These are phyloP conservation scores for Cyprinella venusta DNA, from an alignment of 2,797 vertebrate genomes.

Conservation along the genomic window DNA sequence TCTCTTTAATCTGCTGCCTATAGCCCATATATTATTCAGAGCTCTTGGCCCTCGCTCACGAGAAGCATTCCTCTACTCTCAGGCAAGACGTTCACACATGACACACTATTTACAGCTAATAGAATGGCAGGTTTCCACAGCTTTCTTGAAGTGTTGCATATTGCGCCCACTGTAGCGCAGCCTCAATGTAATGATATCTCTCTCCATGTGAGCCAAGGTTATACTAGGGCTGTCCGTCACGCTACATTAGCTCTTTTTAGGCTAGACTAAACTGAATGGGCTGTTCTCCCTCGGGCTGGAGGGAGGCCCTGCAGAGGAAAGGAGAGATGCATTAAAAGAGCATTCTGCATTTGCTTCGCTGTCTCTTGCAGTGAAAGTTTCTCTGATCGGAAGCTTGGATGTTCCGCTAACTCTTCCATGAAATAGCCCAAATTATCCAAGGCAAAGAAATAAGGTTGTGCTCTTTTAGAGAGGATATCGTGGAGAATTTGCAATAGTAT, in stretches of 20 bases:
- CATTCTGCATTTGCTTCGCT: constrained; percentile 38
- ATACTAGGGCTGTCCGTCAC: constrained; percentile 49
- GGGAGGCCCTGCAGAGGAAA: constrained; percentile 49
- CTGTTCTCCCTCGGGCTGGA: constrained; percentile 41
- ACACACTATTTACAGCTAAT: constrained; percentile 33
- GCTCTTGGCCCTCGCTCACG: neutral
- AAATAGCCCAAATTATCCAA: constrained; percentile 10
- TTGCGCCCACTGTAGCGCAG: constrained; percentile 15
- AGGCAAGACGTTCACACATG: neutral
- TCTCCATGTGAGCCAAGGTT: constrained; percentile 49
- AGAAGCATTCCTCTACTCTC: constrained; percentile 7
- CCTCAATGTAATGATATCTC: constrained; percentile 44
- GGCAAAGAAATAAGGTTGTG: neutral
- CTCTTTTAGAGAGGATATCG: neutral
- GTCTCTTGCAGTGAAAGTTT: neutral
- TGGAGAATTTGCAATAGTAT: neutral
- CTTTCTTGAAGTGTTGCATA: constrained; percentile 35
- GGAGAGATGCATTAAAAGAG: constrained; percentile 47
- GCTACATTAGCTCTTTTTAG: constrained; percentile 50
- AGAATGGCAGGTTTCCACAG: constrained; percentile 24
- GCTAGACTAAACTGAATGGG: constrained; percentile 49
- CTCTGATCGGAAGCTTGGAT: constrained; percentile 12
- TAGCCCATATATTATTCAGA: constrained; percentile 37
- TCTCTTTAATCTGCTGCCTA: constrained; percentile 40
- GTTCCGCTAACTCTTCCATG: neutral